Evolutionary conservation across 2,113 vertebrate genomes (phyloP), one percentile per base, ranked within the genome.

Genomic region (Scomber colias): DNA sequence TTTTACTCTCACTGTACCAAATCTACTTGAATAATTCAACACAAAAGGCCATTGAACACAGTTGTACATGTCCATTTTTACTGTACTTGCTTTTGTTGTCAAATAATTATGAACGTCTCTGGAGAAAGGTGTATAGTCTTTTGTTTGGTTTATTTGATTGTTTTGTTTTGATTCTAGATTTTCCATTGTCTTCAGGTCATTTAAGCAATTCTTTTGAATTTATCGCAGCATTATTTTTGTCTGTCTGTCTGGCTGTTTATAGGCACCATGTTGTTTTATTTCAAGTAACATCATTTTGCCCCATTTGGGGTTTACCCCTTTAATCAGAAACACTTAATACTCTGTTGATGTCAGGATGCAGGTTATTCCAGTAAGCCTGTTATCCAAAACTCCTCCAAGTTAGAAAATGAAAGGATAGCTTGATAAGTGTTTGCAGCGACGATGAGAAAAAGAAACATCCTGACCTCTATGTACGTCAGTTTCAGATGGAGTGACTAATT

Each of bases 21-120:
- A 94, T 88, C 84, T 94, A 95, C 95, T 95, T 95, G 95, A 95
- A 95, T 89, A 85, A 87, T 78, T 80, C 81, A 89, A 91, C 82
- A 91, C 85, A 89, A 90, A 87, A 93, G 90, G 94, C 92, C 93
- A 95, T 94, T 92, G 91, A 92, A 93, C 90, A 94, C 92, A 90
- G 69, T 89, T 89, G 88, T 88, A 90, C 79, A 84, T 89, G 90
- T 92, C 83, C 86, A 88, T 79, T 89, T 91, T 92, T 86, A 92
- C 90, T 92, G 87, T 93, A 89, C 81, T 87, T 88, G 71, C 77
- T 91, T 83, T 89, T 77, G 78, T 89, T 89, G 83, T 91, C 76
- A 86, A 89, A 79, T 85, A 35, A 78, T 75, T 59, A 84, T 88
- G 61, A 68, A 81, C 79, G 82, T 90, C 74, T 76, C 54, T 81